A percentile compares a stretch with the other conserved stretches of the same genome.
Evolutionary conservation across 2,113 vertebrate species (phyloP).

Genomic region (Tringa solitaria): DNA sequence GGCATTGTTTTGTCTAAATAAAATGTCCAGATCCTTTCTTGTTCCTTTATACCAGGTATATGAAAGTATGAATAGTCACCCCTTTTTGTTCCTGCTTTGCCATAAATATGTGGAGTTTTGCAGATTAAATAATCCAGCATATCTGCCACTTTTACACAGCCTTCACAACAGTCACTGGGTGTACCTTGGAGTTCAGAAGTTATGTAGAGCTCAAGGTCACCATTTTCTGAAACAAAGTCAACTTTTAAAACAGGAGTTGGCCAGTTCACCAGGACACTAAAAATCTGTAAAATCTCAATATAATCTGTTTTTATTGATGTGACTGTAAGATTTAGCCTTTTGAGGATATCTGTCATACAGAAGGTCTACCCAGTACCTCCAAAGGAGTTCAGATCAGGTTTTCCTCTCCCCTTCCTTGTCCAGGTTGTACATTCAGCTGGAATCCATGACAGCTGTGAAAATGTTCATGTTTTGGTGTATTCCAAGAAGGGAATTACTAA

Average conservation of each 20-base stretch:
- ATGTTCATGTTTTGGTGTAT: not conserved
- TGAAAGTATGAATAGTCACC: not conserved
- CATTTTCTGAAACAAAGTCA: not conserved
- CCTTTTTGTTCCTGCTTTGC: not conserved
- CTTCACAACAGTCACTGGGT: not conserved
- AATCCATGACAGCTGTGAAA: not conserved
- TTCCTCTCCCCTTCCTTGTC: not conserved
- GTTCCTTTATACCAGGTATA: not conserved
- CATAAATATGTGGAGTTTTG: not conserved
- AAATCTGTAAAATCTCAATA: not conserved
- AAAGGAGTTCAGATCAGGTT: not conserved
- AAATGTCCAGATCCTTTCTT: not conserved
- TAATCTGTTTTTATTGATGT: not conserved
- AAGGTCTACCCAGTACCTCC: not conserved
- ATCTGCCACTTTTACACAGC: not conserved
- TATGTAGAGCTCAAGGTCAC: not conserved
- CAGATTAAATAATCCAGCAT: not conserved
- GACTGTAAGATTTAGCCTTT: not conserved
- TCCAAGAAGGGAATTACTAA: not conserved
- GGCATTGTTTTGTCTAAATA: not conserved
- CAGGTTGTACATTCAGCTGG: not conserved
- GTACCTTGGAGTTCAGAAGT: not conserved
- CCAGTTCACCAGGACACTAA: not conserved
- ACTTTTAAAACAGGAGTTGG: not conserved
- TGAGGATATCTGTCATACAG: not conserved